Base-by-base conservation (phyloP, 1,140 invertebrate species). In the Ceratina australensis region DNA sequence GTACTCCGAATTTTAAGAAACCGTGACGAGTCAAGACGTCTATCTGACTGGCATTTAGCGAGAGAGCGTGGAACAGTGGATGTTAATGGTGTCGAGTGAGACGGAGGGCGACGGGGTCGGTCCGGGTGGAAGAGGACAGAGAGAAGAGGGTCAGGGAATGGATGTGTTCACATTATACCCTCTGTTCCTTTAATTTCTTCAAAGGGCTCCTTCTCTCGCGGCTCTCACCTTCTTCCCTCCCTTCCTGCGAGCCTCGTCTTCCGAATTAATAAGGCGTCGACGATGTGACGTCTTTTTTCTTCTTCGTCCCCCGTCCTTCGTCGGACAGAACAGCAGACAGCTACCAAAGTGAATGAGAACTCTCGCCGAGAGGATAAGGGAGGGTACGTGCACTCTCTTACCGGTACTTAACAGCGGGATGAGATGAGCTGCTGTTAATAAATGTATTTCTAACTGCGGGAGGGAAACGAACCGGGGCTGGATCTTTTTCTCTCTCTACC, bases 111-210 rank as follows among this genome's bases (percentile, higher is more conserved):
- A 78, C 60, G 26, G 52, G 24, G 69, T 78, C 78, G 57, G 80
- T 33, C n/a, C n/a, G n/a, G 56, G 20, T 12, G 28, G 26, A 24
- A 20, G n/a, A 5, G 28, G 52, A 42, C 18, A 33, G 59, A 22
- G 52, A 78, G 76, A 78, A 83, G 82, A 65, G 74, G 69, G 69
- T 33, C 74, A 81, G 78, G 85, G 87, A 89, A 92, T 91, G 87
- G 88, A 92, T 91, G 90, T 91, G 89, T 92, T 91, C 90, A 87
- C 91, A 91, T 92, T 92, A 92, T 90, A 89, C 90, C 87, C 87
- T 90, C 89, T 90, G 90, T 90, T 91, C 91, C 92, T 92, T 92
- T 92, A 92, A 92, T 92, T 92, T 92, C 91, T 91, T 89, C 90
- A 92, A 91, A 92, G 90, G 79, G 81, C 82, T 80, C 84, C 66